These are phyloP conservation scores for Garrulus glandarius DNA, from an alignment of 2,797 vertebrate genomes.

Conservation along the genomic window DNA sequence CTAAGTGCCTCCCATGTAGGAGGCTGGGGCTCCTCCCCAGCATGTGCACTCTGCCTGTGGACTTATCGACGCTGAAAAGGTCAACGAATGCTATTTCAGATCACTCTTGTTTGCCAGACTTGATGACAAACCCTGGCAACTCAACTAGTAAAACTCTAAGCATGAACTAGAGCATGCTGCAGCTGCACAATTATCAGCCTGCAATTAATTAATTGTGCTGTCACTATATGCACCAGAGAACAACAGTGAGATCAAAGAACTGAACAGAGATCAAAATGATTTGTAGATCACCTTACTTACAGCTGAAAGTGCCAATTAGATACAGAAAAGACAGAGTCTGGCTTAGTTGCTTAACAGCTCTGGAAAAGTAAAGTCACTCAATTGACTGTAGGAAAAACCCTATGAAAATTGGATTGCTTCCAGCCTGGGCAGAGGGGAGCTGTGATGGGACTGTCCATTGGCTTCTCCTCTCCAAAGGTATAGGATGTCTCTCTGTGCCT, in stretches of 20 bases:
- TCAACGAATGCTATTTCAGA: background rate
- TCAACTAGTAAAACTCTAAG: background rate
- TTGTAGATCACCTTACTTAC: slow-evolving; percentile 42
- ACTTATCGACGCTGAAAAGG: background rate
- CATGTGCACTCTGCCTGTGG: background rate
- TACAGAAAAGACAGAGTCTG: background rate
- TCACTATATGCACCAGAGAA: slow-evolving; percentile 46
- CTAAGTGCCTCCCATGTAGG: background rate
- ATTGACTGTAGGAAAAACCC: background rate
- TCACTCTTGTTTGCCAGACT: background rate
- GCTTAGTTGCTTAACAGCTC: background rate
- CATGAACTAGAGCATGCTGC: background rate
- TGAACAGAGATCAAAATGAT: slow-evolving; percentile 52
- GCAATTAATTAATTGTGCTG: slow-evolving; percentile 54
- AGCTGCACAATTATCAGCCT: slow-evolving; percentile 1
- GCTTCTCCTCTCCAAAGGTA: background rate
- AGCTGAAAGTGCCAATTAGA: slow-evolving; percentile 45
- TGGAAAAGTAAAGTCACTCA: background rate
- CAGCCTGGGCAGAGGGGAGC: background rate
- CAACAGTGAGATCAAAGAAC: slow-evolving; percentile 55
- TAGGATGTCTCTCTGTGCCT: background rate
- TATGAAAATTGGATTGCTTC: background rate
- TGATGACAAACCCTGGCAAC: background rate
- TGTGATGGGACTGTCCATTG: background rate
- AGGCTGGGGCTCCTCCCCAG: background rate